Base-by-base conservation (phyloP, 2,797 vertebrate species). In the Lepidocolaptes lacrymiger region DNA sequence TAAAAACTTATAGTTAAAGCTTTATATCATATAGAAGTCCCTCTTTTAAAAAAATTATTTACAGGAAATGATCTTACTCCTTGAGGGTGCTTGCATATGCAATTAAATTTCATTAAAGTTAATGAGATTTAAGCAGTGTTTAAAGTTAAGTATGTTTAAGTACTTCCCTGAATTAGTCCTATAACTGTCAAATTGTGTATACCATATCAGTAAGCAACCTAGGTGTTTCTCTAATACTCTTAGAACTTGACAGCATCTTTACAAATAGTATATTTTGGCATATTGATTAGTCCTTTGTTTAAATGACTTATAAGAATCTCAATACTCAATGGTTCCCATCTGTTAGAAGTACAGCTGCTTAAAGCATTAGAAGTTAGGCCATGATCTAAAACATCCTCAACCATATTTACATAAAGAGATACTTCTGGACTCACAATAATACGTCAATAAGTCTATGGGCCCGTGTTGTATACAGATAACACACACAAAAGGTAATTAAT, bases 61-160 rank as follows among this genome's bases (percentile, higher is more conserved):
- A 72, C 18, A 66, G 62, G 62, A 93, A 85, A 78, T 72, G 0
- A 64, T 86, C 37, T 88, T 88, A 77, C 58, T 91, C 64, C 87
- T 93, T 72, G n/a, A 88, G 73, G 28, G 43, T 81, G 18, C 66
- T 94, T 52, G 9, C 23, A 62, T 62, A 72, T n/a, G n/a, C 48
- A 79, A 96, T 90, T 91, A 86, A 81, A 30, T 52, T 59, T 59
- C 58, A 92, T 85, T 93, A 78, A 81, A 73, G 6, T 1, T n/a
- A 22, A 83, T 92, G 54, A 94, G 32, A 89, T 66, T 89, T 81
- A 86, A 89, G 55, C 51, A 73, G 21, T 49, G n/a, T 64, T 92
- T 87, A 73, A 94, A 80, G 36, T 63, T 91, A 84, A 69, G 62
- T 9, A 18, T n/a, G 4, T 59, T 89, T 77, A 89, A 91, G 48